Conservation (phyloP, 2,888 invertebrate genomes). For the Campaea margaritaria region DNA sequence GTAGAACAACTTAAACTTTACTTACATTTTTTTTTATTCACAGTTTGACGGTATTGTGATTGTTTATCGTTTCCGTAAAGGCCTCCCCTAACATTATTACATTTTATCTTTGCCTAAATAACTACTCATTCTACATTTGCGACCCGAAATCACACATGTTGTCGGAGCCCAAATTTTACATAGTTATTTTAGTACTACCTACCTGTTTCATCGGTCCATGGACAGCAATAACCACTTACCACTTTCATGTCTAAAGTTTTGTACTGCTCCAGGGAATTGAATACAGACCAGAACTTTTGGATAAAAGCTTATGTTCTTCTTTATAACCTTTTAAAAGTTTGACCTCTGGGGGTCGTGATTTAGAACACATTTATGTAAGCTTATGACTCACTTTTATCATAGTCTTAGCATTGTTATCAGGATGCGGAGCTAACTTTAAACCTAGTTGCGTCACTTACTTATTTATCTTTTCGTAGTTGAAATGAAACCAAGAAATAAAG, state of each 20-base stretch:
- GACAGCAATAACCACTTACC: constrained; percentile 31
- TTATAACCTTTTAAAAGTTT: constrained; percentile 31
- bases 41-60: too few relatives aligned
- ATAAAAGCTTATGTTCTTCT: constrained; percentile 26
- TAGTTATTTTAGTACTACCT: too few relatives aligned
- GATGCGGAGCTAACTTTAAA: too few relatives aligned
- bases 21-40: too few relatives aligned
- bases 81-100: too few relatives aligned
- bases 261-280: constrained; percentile 32
- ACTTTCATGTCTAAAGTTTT: constrained; percentile 32
- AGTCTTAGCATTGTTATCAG: neutral
- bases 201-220: constrained; percentile 12
- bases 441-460: too few relatives aligned
- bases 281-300: constrained; percentile 23
- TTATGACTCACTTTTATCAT: neutral
- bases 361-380: constrained; percentile 6
- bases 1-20: too few relatives aligned
- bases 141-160: too few relatives aligned
- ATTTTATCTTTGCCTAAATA: too few relatives aligned
- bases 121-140: too few relatives aligned
- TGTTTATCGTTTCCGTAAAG: too few relatives aligned
- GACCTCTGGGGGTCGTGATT: constrained; percentile 18
- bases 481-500: constrained; percentile 65
- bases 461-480: neutral
- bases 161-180: too few relatives aligned